These are phyloP conservation scores for Arremon brunneinucha DNA, from an alignment of 2,797 vertebrate genomes.

Conservation along the genomic window DNA sequence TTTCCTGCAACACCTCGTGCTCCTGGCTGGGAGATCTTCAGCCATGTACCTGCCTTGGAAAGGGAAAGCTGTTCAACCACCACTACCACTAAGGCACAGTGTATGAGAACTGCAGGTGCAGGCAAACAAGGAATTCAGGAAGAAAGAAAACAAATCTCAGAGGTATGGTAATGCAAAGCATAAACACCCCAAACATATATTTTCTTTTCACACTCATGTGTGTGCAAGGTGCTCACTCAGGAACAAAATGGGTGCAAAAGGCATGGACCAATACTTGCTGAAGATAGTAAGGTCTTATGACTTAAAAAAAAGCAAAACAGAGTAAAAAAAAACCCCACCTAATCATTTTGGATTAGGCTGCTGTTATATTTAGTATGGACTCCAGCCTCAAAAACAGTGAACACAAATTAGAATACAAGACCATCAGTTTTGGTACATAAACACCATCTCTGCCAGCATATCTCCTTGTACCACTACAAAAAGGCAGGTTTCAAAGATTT, in stretches of 20 bases:
- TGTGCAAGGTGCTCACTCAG: fast-evolving
- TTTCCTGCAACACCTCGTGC: background rate
- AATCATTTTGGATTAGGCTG: fast-evolving
- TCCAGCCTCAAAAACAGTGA: background rate
- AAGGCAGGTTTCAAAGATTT: background rate
- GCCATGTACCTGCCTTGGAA: background rate
- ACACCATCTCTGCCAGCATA: background rate
- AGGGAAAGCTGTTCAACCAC: background rate
- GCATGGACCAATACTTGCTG: background rate
- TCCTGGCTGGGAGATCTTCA: background rate
- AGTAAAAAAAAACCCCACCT: fast-evolving
- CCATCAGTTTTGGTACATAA: background rate
- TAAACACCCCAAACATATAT: fast-evolving
- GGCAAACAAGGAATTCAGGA: background rate
- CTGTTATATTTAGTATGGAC: background rate
- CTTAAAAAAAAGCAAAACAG: background rate
- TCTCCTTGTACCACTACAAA: background rate
- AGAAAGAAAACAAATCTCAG: background rate
- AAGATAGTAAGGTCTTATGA: background rate
- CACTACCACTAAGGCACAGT: background rate
- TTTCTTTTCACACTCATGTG: background rate
- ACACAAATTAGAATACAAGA: background rate
- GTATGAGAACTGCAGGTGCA: background rate
- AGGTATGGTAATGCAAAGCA: background rate
- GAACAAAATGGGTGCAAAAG: background rate